Evolutionary conservation across 1,140 invertebrate genomes (phyloP).

Genomic region (Eciton burchellii): DNA sequence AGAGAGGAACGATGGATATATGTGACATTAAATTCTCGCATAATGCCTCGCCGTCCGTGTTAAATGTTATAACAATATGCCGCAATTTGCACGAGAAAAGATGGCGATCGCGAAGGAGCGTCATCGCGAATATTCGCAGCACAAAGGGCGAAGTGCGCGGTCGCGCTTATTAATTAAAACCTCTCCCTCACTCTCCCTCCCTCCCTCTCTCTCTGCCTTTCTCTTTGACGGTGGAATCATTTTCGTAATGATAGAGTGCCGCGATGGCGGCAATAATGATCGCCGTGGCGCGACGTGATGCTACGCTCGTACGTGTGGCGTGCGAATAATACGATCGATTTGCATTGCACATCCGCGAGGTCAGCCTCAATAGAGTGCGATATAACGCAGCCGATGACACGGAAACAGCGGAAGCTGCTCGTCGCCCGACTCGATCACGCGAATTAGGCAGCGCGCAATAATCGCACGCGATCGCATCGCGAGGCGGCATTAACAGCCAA

Average conservation of each 20-base stretch:
- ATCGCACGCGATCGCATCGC: constrained; percentile 32
- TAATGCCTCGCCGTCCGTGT: not conserved
- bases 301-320: not conserved
- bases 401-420: constrained; percentile 47
- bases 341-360: constrained; percentile 13
- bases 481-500: too few species aligned
- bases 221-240: not conserved
- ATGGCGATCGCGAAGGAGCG: not conserved
- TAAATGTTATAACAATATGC: not conserved
- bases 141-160: not conserved
- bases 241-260: constrained; percentile 49
- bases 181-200: too few species aligned
- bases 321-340: constrained; percentile 57
- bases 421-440: constrained; percentile 36
- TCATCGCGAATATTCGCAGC: not conserved
- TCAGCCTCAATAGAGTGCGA: constrained; percentile 12
- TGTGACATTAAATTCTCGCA: too few species aligned
- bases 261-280: constrained; percentile 33
- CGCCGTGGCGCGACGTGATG: constrained; percentile 23
- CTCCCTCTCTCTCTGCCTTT: not conserved
- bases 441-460: constrained; percentile 49
- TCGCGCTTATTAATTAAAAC: constrained; percentile 33
- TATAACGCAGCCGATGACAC: constrained; percentile 53
- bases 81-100: not conserved
- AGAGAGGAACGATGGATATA: too few species aligned